Evolutionary conservation across 2,797 vertebrate species (phyloP), one percentile per base, ranked within the genome.

Genomic region (Semaprochilodus insignis): DNA sequence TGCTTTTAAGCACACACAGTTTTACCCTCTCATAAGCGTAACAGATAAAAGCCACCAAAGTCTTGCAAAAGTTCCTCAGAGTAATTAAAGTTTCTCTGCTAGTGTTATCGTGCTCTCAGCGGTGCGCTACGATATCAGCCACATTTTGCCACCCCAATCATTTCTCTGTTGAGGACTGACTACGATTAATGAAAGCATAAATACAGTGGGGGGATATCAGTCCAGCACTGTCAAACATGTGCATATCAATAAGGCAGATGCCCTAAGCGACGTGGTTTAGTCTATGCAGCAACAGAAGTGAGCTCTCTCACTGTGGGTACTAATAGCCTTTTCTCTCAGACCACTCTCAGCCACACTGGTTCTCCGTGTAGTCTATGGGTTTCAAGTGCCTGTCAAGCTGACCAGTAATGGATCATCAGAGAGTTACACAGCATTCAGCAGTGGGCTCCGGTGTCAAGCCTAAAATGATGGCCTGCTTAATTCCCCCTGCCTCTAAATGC

Each of bases 101-200:
- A 40, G 48, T 34, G 48, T 48, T 70, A 48, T 44, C 21, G 25
- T 7, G 4, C 44, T n/a, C 67, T 25, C 21, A 16, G 21, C 40
- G 11, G 66, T 44, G 23, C 6, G 55, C 34, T 19, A 60, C 31
- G 25, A 10, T 10, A 8, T 60, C 48, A 44, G 13, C 1, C 77
- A 73, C 23, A 14, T 77, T 80, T 55, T 23, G 13, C 59, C 5
- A n/a, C 72, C 57, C 21, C 25, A 52, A 21, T 54, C 67, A 60
- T 51, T 67, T 13, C 44, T 48, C 44, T 48, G 44, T 48, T 13
- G 44, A 48, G 71, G 55, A 65, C 72, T 31, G 71, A 59, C 60
- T 62, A 66, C 80, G 73, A 83, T 77, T 77, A 82, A 73, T 81
- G 81, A 80, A 52, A 48, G 70, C 76, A 69, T 74, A 23, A 78